A percentile compares a stretch with the other conserved stretches of the same genome.
Conservation (phyloP, 1,140 invertebrate species). For the Batillaria attramentaria region DNA sequence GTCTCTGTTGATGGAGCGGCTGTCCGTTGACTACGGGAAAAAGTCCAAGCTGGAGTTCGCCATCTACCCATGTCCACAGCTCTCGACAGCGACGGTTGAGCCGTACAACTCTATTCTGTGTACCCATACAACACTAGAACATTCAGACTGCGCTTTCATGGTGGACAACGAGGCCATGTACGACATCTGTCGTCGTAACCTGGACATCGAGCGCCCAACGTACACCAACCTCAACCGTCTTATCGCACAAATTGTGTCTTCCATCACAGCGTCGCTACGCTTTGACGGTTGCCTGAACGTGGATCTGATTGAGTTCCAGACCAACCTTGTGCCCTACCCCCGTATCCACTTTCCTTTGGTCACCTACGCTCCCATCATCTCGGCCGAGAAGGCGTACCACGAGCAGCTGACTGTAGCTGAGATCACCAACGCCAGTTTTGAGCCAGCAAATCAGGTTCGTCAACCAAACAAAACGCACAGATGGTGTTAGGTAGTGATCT, state of each 20-base stretch:
- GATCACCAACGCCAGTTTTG: constrained; percentile 84
- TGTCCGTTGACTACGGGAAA: no score
- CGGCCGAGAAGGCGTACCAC: constrained; percentile 70
- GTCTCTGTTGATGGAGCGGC: no score
- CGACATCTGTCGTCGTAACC: no score
- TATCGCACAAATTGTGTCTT: constrained; percentile 74
- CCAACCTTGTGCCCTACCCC: constrained; percentile 29
- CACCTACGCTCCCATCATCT: constrained; percentile 27
- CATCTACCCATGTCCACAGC: no score
- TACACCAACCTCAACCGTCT: constrained; percentile 77
- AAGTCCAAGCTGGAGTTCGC: no score
- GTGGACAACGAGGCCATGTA: no score
- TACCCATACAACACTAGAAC: no score
- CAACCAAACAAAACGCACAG: no score
- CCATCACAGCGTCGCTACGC: constrained; percentile 77
- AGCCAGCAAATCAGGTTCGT: constrained; percentile 93
- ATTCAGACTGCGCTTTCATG: no score
- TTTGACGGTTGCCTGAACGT: constrained; percentile 83
- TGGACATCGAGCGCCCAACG: no score
- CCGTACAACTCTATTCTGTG: no score
- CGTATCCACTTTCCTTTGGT: constrained; percentile 29
- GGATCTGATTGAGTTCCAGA: constrained; percentile 62
- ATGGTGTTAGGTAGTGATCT: constrained; percentile 80
- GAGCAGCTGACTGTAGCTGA: constrained; percentile 78
- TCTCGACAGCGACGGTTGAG: no score